Percentiles rank a stretch among this genome's conserved stretches.
Conservation (phyloP, 2,797 vertebrate genomes). For the Phaenicophaeus curvirostris region DNA sequence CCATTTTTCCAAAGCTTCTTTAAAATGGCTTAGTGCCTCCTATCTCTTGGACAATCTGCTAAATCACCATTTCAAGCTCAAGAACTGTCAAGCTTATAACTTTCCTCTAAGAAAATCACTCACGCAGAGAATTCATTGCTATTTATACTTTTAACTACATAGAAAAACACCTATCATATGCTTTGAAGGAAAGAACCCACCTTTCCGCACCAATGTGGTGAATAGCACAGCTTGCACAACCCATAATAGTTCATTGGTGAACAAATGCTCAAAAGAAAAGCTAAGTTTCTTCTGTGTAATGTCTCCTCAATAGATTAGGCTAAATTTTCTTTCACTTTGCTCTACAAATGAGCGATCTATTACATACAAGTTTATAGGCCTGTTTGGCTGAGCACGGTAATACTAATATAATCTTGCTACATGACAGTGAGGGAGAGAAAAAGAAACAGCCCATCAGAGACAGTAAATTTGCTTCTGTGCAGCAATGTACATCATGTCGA, state of each 20-base stretch:
- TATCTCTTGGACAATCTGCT: not conserved
- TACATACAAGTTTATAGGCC: not conserved
- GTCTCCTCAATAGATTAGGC: not conserved
- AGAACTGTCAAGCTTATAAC: not conserved
- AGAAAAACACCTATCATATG: too few species aligned
- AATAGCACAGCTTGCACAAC: not conserved
- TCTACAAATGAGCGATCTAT: not conserved
- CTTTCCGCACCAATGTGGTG: not conserved
- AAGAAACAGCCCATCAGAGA: not conserved
- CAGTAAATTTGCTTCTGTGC: not conserved
- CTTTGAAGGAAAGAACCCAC: not conserved
- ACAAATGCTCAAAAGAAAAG: not conserved
- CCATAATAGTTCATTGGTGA: not conserved
- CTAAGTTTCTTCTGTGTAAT: not conserved
- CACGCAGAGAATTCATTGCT: not conserved
- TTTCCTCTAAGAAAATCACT: not conserved
- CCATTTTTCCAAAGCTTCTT: not conserved
- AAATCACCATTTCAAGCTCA: not conserved
- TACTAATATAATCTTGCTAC: not conserved
- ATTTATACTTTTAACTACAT: not conserved
- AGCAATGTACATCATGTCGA: not conserved
- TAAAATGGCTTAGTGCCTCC: not conserved
- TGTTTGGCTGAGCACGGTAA: not conserved
- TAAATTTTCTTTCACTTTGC: not conserved
- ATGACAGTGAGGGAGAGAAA: not conserved